Base-by-base conservation (phyloP, 2,797 vertebrate genomes). In the Malacoctenus gilli region DNA sequence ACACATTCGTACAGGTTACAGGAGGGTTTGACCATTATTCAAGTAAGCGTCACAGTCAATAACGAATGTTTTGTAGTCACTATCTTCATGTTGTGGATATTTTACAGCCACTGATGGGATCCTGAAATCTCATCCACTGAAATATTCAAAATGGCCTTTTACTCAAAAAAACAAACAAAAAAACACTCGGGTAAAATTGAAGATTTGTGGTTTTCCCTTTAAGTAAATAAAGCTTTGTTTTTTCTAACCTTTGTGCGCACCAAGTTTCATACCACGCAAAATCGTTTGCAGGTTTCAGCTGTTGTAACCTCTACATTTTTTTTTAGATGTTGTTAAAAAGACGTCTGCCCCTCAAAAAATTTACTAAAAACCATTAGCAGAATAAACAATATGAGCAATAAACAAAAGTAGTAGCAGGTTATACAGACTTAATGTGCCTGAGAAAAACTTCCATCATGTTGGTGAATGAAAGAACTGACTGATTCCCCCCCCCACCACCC, bases 1-100 rank as follows among this genome's bases (percentile, higher is more conserved):
- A 66, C 71, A 76, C 82, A 76, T 78, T 80, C 72, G 75, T 59
- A 73, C 64, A 68, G 43, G 55, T 77, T 62, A 76, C 47, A 66
- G 42, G 30, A 52, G 22, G 18, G 38, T 38, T 66, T 18, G 61
- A 49, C 22, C 34, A 56, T 37, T 59, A 59, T 58, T n/a, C 20
- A 49, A 35, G 56, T 28, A 61, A 54, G 57, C 56, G 47, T 60
- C 36, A 65, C 41, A 67, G 41, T 22, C 16, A 47, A 16, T 38
- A 43, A 23, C 18, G n/a, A 58, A 37, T 13, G 42, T 18, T 54
- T 42, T 1, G 48, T 59, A 55, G 59, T 55, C 4, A 60, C 6
- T 49, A 49, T 60, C 25, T 49, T 59, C 34, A 54, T n/a, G 30
- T 32, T 23, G 8, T 4, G 48, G 35, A 23, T 28, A 37, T 18